Conservation (phyloP, 2,113 vertebrate genomes). For the Gobio gobio region DNA sequence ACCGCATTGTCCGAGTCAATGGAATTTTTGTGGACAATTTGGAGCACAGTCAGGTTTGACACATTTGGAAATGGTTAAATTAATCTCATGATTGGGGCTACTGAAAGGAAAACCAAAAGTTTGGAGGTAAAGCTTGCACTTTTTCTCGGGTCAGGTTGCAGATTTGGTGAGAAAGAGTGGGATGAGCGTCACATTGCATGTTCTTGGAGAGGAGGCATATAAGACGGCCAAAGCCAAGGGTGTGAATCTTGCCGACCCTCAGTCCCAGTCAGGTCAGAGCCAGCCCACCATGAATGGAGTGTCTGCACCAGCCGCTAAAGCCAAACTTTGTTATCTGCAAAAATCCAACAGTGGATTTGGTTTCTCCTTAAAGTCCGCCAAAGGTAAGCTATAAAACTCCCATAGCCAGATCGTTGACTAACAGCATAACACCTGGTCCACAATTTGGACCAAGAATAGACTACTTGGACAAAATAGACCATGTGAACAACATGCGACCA, state of each 20-base stretch:
- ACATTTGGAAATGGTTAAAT: not conserved
- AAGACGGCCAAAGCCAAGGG: slow-evolving; percentile 76
- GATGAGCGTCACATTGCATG: slow-evolving; percentile 79
- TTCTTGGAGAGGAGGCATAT: slow-evolving; percentile 84
- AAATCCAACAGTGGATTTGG: slow-evolving; percentile 80
- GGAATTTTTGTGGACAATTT: slow-evolving; percentile 84
- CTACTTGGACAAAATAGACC: not conserved
- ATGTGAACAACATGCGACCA: not conserved
- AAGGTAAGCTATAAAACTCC: slow-evolving; percentile 73
- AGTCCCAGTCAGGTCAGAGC: slow-evolving; percentile 39
- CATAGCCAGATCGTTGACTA: not conserved
- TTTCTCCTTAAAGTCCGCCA: slow-evolving; percentile 85
- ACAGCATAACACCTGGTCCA: not conserved
- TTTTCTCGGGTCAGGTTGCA: slow-evolving; percentile 79
- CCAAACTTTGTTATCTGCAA: slow-evolving; percentile 86
- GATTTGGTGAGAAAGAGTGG: slow-evolving; percentile 83
- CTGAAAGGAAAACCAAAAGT: too few relatives aligned
- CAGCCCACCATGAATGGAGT: slow-evolving; percentile 64
- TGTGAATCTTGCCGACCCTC: slow-evolving; percentile 72
- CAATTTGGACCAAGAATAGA: not conserved
- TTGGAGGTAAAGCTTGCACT: not conserved
- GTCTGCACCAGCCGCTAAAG: slow-evolving; percentile 65
- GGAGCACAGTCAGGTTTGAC: slow-evolving; percentile 83
- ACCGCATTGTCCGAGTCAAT: slow-evolving; percentile 88
- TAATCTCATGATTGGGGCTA: too few relatives aligned